phyloP scores from a whole-genome alignment of 2,797 vertebrate genomes.

The Masticophis lateralis region DNA sequence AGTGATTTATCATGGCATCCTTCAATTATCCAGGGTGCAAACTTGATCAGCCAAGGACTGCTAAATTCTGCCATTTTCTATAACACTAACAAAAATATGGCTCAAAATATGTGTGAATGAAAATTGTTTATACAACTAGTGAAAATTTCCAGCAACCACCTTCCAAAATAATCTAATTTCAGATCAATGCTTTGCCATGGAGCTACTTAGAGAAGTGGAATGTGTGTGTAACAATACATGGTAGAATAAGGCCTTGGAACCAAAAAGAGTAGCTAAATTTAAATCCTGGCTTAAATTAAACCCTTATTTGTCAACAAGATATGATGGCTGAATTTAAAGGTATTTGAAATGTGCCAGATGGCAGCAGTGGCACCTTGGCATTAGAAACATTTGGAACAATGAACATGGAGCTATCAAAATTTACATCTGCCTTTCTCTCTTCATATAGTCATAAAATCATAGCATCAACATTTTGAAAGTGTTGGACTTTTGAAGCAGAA shows the following conservation, averaged over 20 bases:
- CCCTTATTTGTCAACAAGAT: background rate
- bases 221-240: background rate
- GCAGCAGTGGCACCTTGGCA: background rate
- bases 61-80: background rate
- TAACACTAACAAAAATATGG: background rate
- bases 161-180: background rate
- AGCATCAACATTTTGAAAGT: background rate
- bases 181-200: background rate
- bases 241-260: background rate
- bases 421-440: background rate
- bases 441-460: background rate
- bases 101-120: background rate
- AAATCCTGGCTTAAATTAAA: background rate
- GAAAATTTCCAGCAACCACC: background rate
- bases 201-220: background rate
- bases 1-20: background rate
- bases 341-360: background rate
- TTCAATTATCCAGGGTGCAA: background rate
- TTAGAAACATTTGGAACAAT: background rate
- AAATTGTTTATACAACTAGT: background rate
- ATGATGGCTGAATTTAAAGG: background rate
- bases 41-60: background rate
- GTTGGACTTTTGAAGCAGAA: constrained; percentile 25
- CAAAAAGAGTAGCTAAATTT: background rate
- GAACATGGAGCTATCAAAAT: background rate